phyloP scores from a whole-genome alignment of 2,797 vertebrate genomes.

The Leuciscus waleckii region DNA sequence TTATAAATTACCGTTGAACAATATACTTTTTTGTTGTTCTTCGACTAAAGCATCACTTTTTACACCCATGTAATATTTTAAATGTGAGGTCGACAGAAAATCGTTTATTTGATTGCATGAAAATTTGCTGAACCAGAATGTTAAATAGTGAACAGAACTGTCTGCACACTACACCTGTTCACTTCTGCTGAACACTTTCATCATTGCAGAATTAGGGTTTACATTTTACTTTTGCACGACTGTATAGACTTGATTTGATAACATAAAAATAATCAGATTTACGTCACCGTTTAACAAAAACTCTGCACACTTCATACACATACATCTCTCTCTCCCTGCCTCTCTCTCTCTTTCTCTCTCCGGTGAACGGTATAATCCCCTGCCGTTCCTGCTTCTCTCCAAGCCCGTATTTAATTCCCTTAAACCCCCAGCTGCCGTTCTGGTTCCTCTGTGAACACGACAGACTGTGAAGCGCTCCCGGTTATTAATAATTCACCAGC shows the following conservation, averaged over 20 bases:
- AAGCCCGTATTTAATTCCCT: constrained; percentile 85
- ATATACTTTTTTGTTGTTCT: background rate
- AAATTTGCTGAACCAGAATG: background rate
- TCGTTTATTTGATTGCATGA: background rate
- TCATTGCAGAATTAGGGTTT: background rate
- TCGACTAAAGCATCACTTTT: background rate
- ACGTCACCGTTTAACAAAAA: constrained; percentile 32
- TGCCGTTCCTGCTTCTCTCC: constrained; percentile 81
- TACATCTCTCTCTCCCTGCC: constrained; percentile 49
- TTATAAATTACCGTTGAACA: background rate
- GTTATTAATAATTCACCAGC: constrained; percentile 86
- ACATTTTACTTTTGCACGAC: background rate
- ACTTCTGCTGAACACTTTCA: background rate
- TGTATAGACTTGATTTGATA: background rate
- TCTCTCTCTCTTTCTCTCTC: constrained; percentile 57
- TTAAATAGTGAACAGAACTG: background rate
- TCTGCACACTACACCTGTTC: constrained; percentile 7
- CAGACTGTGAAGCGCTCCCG: constrained; percentile 79
- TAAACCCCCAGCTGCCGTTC: constrained; percentile 86
- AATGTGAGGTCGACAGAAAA: background rate
- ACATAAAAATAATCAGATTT: background rate
- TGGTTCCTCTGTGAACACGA: constrained; percentile 80
- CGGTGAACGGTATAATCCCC: constrained; percentile 82
- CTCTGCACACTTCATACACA: constrained; percentile 27
- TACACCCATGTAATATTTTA: background rate